A percentile compares a stretch with the other conserved stretches of the same genome.
Evolutionary conservation across 2,888 invertebrate genomes (phyloP).

Genomic region (Colostygia pectinataria): DNA sequence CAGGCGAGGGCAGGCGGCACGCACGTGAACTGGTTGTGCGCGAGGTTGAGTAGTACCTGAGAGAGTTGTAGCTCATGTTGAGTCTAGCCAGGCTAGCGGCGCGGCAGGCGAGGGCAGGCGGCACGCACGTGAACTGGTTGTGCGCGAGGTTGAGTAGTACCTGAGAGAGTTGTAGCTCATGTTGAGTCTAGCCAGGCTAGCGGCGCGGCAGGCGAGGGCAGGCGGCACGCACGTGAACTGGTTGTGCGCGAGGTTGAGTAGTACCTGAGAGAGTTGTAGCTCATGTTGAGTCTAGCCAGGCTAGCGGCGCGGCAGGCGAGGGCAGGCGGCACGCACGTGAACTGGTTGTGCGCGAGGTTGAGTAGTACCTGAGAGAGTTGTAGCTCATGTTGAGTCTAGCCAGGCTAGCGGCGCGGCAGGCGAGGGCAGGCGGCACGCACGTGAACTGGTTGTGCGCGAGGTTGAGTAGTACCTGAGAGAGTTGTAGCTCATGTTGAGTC

Average conservation of each 20-base stretch:
- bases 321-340: constrained; percentile 92
- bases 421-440: no score
- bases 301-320: constrained; percentile 95
- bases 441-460: no score
- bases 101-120: constrained; percentile 94
- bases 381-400: no score
- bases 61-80: constrained; percentile 21
- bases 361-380: no score
- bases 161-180: neutral
- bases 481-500: no score
- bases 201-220: no score
- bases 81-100: constrained; percentile 89
- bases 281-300: constrained; percentile 77
- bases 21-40: constrained; percentile 94
- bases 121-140: constrained; percentile 94
- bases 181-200: no score
- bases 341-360: constrained; percentile 95
- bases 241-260: no score
- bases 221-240: no score
- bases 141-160: constrained; percentile 96
- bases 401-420: no score
- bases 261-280: no score
- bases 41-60: constrained; percentile 86
- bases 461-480: no score
- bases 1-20: constrained; percentile 96